These are phyloP conservation scores for Alauda arvensis DNA, from an alignment of 2,797 vertebrate species.

Conservation along the genomic window DNA sequence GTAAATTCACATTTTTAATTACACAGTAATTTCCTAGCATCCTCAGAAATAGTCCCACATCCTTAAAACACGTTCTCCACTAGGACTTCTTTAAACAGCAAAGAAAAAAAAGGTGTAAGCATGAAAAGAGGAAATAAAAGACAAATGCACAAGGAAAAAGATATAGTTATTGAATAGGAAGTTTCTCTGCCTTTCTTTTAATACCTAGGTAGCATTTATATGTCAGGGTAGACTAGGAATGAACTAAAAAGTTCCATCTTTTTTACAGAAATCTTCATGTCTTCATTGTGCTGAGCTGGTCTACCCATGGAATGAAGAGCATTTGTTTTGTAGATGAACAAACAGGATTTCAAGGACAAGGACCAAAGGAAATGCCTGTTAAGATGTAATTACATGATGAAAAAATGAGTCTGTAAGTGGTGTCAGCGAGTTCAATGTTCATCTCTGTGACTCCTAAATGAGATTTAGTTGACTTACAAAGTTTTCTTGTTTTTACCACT, in stretches of 20 bases:
- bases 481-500: constrained; percentile 54
- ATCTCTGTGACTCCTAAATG: constrained; percentile 25
- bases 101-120: not conserved
- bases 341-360: constrained; percentile 19
- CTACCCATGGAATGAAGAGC: not conserved
- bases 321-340: not conserved
- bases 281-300: constrained; percentile 5
- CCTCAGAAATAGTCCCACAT: not conserved
- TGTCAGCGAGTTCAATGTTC: constrained; percentile 17
- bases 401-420: constrained; percentile 22
- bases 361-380: constrained; percentile 5
- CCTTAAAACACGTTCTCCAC: not conserved
- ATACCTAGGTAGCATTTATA: not conserved
- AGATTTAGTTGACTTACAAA: constrained; percentile 60
- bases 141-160: not conserved
- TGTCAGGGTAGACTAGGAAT: not conserved
- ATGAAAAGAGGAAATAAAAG: not conserved
- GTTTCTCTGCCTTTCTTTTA: not conserved
- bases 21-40: not conserved
- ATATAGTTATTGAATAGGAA: not conserved
- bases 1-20: constrained; percentile 23
- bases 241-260: not conserved
- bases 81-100: not conserved
- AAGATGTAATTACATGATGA: constrained; percentile 17
- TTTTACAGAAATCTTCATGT: not conserved